These are phyloP conservation scores for Eupithecia tripunctaria DNA, from an alignment of 2,888 invertebrate species.

Conservation along the genomic window DNA sequence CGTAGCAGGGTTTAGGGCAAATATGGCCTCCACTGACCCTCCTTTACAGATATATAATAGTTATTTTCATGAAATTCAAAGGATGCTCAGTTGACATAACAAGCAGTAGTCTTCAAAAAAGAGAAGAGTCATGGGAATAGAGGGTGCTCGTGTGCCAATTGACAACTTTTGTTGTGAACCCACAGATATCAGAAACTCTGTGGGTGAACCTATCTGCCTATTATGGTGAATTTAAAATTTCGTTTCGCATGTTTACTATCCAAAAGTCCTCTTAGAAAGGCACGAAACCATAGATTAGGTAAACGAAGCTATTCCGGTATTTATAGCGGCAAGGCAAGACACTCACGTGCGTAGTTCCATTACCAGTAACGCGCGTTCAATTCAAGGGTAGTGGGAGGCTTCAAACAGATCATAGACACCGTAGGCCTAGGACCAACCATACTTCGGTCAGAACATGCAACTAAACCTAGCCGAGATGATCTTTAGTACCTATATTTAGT, in stretches of 20 bases:
- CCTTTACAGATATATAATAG: too few species aligned
- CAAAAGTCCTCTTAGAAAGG: not conserved
- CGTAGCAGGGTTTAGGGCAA: too few species aligned
- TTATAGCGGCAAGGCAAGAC: not conserved
- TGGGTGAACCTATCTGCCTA: too few species aligned
- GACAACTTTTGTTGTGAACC: too few species aligned
- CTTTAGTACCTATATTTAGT: too few species aligned
- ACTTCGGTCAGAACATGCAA: not conserved
- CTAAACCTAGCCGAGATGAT: not conserved
- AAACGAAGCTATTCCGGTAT: not conserved
- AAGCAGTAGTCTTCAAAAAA: too few species aligned
- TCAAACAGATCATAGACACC: slow-evolving; percentile 53
- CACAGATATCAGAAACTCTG: too few species aligned
- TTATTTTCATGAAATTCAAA: not conserved
- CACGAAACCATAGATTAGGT: too few species aligned
- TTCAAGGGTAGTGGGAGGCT: slow-evolving; percentile 55
- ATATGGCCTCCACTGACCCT: too few species aligned
- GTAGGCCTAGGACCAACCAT: slow-evolving; percentile 15
- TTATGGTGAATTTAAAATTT: not conserved
- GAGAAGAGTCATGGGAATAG: too few species aligned
- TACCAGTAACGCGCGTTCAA: slow-evolving; percentile 29
- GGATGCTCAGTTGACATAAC: not conserved
- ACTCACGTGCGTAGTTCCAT: not conserved
- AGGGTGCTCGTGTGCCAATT: too few species aligned
- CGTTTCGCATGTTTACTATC: not conserved